Evolutionary conservation across 2,113 vertebrate genomes (phyloP), one percentile per base, ranked within the genome.

Genomic region (Smithornis capensis): DNA sequence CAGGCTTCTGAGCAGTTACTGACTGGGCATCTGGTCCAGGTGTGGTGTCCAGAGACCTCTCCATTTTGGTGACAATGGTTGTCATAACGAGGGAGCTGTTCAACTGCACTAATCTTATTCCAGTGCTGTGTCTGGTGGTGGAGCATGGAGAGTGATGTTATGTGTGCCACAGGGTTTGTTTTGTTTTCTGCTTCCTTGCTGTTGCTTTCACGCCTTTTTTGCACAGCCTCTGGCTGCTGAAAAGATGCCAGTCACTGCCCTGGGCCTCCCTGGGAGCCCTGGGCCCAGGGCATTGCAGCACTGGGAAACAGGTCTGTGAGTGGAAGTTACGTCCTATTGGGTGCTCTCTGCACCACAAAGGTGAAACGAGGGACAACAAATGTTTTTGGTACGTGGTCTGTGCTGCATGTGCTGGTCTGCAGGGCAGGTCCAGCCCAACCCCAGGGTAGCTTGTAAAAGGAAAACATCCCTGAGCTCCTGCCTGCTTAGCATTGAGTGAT

Each of bases 381-480:
- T 27, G 23, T 59, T 50, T 38, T 65, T 0, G 0, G 7, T 19
- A 2, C 10, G 0, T 4, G 19, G 80, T 83, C 57, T 90, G 63
- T 5, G 0, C 18, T 52, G 50, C 19, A 1, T 2, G 10, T 56
- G 49, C 50, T 18, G 13, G 28, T 50, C 35, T 10, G 8, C 52
- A 16, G 42, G 42, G 10, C 38, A 85, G 38, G 13, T 59, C 56
- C 7, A 22, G 19, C 12, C 12, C 40, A 40, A 17, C 16, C 73
- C 25, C 57, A 23, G 62, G 67, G 27, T 68, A 73, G 35, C 15
- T 31, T 57, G 28, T 9, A 24, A 65, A 73, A 31, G 23, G 62
- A 82, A 42, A 55, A 68, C 27, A 25, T 68, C 33, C 29, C 57
- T 6, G 33, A 79, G 31, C 31, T 83, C 7, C 1, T 38, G 4